Evolutionary conservation across 2,113 vertebrate species (phyloP).

Genomic region (Melanotaenia duboulayi): DNA sequence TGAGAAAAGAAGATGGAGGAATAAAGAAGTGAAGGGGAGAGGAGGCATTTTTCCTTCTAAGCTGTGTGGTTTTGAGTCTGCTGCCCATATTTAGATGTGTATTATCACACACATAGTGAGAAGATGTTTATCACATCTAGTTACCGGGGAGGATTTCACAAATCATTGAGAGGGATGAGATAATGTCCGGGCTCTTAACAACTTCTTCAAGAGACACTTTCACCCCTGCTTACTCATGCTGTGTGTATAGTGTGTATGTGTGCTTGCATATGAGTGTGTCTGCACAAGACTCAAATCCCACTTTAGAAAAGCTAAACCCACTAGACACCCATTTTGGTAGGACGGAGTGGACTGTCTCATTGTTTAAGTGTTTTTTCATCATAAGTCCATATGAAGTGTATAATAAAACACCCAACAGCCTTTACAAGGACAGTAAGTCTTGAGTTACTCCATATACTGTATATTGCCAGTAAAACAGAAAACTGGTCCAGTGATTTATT

Average conservation of each 20-base stretch:
- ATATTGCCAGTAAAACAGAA: too few relatives aligned
- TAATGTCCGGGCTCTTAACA: conserved; percentile 32
- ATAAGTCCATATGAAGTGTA: conserved; percentile 35
- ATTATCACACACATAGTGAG: conserved; percentile 18
- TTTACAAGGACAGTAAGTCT: background rate
- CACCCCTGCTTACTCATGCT: conserved; percentile 8
- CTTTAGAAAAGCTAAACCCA: conserved; percentile 31
- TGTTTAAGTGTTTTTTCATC: conserved; percentile 40
- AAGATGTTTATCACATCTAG: conserved; percentile 20
- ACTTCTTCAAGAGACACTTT: conserved; percentile 39
- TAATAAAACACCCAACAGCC: conserved; percentile 41
- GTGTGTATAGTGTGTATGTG: background rate
- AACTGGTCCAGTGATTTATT: too few relatives aligned
- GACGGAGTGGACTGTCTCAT: conserved; percentile 48
- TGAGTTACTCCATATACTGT: too few relatives aligned
- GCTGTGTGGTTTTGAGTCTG: background rate
- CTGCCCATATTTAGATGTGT: background rate
- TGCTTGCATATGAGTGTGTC: background rate
- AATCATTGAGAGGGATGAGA: conserved; percentile 32
- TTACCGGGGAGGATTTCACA: conserved; percentile 40
- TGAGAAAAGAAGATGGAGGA: background rate
- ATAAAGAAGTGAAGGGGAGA: background rate
- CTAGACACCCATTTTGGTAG: conserved; percentile 59
- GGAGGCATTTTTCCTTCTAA: conserved; percentile 19
- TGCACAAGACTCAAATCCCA: conserved; percentile 5